Percentiles rank a stretch among this genome's conserved stretches.
Evolutionary conservation across 2,888 invertebrate species (phyloP).

Genomic region (Mesodorylaimus sp.): DNA sequence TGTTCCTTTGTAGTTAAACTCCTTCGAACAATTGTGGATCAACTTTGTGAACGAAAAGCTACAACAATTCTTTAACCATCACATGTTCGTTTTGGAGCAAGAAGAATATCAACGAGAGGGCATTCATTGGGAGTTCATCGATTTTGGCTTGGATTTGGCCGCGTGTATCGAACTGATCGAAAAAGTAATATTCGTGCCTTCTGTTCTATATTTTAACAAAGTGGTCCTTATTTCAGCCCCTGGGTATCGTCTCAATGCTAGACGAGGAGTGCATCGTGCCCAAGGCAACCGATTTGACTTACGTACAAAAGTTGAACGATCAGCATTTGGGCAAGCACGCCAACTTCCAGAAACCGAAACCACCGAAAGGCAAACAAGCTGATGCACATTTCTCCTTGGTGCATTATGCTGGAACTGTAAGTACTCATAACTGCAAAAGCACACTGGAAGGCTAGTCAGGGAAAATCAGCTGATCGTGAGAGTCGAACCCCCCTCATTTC

Average conservation of each 20-base stretch:
- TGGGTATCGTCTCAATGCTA: conserved; percentile 99
- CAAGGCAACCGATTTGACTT: conserved; percentile 95
- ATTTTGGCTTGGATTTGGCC: conserved; percentile 89
- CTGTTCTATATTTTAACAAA: background rate
- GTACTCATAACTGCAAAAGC: too few species aligned
- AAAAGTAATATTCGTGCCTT: conserved; percentile 44
- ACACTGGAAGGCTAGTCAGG: too few species aligned
- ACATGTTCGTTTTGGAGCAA: conserved; percentile 93
- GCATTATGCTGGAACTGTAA: conserved; percentile 94
- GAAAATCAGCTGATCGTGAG: too few species aligned
- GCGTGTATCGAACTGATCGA: conserved; percentile 89
- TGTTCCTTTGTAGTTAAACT: conserved; percentile 58
- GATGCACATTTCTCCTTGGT: conserved; percentile 96
- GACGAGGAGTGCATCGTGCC: conserved; percentile 99
- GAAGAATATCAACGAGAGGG: conserved; percentile 85
- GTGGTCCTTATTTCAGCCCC: conserved; percentile 54
- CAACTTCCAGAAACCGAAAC: conserved; percentile 84
- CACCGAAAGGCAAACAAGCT: conserved; percentile 43
- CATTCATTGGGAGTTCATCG: conserved; percentile 83
- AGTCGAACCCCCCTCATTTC: too few species aligned
- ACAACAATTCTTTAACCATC: conserved; percentile 89
- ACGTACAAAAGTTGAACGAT: conserved; percentile 91
- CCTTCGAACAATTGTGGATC: conserved; percentile 95
- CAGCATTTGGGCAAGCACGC: conserved; percentile 98
- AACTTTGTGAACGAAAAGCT: conserved; percentile 94